Conservation (phyloP, 2,888 invertebrate species). For the Rotaria sp. region DNA sequence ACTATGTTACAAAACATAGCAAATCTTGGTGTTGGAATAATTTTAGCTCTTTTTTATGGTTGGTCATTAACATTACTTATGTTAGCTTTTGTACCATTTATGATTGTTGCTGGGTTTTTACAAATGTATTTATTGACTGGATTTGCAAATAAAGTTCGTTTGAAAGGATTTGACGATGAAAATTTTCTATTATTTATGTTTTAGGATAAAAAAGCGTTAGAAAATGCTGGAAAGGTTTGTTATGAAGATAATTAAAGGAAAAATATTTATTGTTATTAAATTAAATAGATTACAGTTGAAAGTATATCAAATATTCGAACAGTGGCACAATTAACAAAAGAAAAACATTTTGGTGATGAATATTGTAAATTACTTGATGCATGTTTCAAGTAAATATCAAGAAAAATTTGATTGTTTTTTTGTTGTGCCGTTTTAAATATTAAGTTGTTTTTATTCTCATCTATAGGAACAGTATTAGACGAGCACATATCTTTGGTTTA, state of each 20-base stretch:
- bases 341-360: slow-evolving; percentile 24
- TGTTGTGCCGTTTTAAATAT: no score
- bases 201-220: slow-evolving; percentile 29
- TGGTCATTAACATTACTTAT: slow-evolving; percentile 57
- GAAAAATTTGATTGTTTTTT: no score
- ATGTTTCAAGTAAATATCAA: slow-evolving; percentile 18
- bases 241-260: neutral
- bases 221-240: slow-evolving; percentile 35
- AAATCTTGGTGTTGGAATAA: slow-evolving; percentile 53
- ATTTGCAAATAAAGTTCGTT: slow-evolving; percentile 52
- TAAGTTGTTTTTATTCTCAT: neutral
- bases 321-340: slow-evolving; percentile 35
- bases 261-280: no score
- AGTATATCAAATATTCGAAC: slow-evolving; percentile 37
- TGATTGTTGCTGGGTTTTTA: slow-evolving; percentile 54
- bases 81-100: slow-evolving; percentile 48
- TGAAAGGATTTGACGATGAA: slow-evolving; percentile 43
- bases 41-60: slow-evolving; percentile 56
- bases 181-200: neutral
- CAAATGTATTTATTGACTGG: slow-evolving; percentile 34
- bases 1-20: slow-evolving; percentile 52
- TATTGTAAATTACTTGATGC: slow-evolving; percentile 32
- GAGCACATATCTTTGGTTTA: neutral
- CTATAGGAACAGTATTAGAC: neutral
- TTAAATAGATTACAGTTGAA: slow-evolving; percentile 33